Conservation (phyloP, 2,113 vertebrate species). For the Ptychochromis oligacanthus region DNA sequence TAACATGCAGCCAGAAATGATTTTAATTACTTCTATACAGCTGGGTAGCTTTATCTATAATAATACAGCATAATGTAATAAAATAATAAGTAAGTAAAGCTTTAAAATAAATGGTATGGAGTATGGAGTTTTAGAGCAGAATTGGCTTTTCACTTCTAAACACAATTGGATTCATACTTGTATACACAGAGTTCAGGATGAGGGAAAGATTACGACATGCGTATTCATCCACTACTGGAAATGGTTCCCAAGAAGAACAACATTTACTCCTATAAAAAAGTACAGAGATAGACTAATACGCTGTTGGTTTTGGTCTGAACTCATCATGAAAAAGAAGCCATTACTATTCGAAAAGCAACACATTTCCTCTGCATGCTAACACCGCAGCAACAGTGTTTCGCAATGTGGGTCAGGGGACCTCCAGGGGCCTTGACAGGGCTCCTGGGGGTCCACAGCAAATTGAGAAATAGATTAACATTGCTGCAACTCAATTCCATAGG, state of each 20-base stretch:
- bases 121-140: neutral
- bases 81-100: neutral
- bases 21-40: neutral
- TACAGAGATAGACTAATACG: neutral
- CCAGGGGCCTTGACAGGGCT: constrained; percentile 18
- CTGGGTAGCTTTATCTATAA: neutral
- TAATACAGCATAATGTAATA: neutral
- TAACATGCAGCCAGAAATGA: neutral
- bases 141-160: neutral
- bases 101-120: neutral
- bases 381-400: neutral
- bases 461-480: constrained; percentile 70
- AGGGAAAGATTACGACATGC: neutral
- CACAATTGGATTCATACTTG: too few species aligned
- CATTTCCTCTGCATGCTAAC: neutral
- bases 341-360: neutral
- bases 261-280: neutral
- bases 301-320: neutral
- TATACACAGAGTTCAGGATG: too few species aligned
- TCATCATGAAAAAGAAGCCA: neutral
- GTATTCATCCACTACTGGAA: neutral
- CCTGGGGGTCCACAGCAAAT: constrained; percentile 51
- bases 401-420: constrained; percentile 62
- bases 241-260: neutral
- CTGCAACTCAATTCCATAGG: constrained; percentile 51